Base-by-base conservation (phyloP, 35 echinoderm and acorn worm species). In the Apostichopus japonicus region DNA sequence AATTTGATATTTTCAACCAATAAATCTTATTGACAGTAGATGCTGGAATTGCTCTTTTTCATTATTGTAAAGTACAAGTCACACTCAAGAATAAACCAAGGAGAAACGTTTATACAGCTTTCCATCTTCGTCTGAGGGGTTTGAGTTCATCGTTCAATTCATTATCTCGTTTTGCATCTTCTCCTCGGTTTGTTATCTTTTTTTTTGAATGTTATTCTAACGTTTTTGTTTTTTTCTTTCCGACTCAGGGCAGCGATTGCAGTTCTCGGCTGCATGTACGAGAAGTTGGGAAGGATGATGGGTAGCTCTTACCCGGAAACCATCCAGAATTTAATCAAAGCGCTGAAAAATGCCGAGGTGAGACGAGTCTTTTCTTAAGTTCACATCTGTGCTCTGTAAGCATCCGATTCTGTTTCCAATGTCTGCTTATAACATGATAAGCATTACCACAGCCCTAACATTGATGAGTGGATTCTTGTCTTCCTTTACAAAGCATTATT, bases 291-390 rank as follows among this genome's bases (percentile, higher is more conserved):
- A 33, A 59, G 97, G 13, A 92, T 98, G 91, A 96, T 96, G 86
- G 97, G 97, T 9, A 91, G 95, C 75, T 91, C 93, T 16, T 98
- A 94, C 54, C 79, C 95, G 62, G 97, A 98, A 54, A 98, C 97
- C 8, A 98, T 98, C 10, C 95, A 96, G 86, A 94, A 92, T 78
- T 86, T 98, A 52, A 90, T 98, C 19, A 98, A 94, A 92, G 97
- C 97, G 17, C 88, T 98, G 6, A 98, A 95, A 83, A 98, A 98
- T 98, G 97, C 97, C 80, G 97, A 98, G 91, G 97, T 98, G 92
- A 92, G 93, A 90, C 27, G 24, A 44, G 33, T 44, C 78, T 6
- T 6, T 21, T 14, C n/a, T 23, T 19, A 23, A 61, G 22, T 75
- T 75, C 6, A 23, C 71, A 75, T 75, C 71, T 0, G 71, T 15